Conservation (phyloP, 2,113 vertebrate species). For the Monopterus albus region DNA sequence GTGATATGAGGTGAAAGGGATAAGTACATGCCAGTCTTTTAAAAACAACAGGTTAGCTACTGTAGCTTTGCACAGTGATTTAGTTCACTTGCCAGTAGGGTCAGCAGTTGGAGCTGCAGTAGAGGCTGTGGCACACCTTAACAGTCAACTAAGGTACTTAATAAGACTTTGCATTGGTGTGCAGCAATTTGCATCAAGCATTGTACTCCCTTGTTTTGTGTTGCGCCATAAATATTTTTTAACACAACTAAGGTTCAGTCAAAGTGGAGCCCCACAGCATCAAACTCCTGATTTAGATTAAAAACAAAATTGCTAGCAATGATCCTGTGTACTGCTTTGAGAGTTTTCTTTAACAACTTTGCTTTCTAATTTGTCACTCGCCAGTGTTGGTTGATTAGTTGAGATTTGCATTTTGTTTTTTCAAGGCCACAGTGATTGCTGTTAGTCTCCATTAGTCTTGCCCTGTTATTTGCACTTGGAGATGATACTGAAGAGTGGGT, state of each 20-base stretch:
- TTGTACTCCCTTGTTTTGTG: too few relatives aligned
- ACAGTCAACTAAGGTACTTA: background rate
- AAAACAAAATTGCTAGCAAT: constrained; percentile 14
- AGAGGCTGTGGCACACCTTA: background rate
- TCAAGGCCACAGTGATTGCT: constrained; percentile 31
- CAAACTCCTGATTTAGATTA: background rate
- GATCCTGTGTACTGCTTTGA: background rate
- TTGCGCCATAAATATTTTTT: too few relatives aligned
- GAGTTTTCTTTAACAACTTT: constrained; percentile 13
- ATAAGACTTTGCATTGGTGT: background rate
- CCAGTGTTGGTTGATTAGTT: constrained; percentile 18
- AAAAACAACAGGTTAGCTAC: constrained; percentile 11
- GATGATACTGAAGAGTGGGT: constrained; percentile 42
- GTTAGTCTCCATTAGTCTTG: constrained; percentile 56
- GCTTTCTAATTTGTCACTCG: background rate
- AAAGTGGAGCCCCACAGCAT: too few relatives aligned
- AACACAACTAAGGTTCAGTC: too few relatives aligned
- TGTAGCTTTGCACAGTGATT: background rate
- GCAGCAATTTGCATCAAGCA: background rate
- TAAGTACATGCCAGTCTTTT: background rate
- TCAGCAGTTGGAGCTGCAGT: background rate
- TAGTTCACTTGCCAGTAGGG: background rate
- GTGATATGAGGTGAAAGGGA: constrained; percentile 13
- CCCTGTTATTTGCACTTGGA: constrained; percentile 50
- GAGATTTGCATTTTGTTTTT: constrained; percentile 39